Evolutionary conservation across 2,113 vertebrate species (phyloP), one percentile per base, ranked within the genome.

Genomic region (Elachura formosa): DNA sequence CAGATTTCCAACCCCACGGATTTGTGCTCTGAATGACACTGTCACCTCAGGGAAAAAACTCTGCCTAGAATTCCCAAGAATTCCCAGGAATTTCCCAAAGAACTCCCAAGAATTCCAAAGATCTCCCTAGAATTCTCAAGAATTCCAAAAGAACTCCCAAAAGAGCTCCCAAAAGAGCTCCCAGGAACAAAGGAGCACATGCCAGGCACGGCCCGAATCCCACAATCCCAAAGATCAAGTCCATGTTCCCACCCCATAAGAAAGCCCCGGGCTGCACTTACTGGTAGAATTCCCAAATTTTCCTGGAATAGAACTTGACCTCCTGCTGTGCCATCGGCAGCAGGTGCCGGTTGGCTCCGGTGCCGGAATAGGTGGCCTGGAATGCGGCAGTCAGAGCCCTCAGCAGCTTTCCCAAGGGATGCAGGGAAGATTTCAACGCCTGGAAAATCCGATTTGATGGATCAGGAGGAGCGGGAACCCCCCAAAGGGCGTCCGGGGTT

Each of bases 321-420:
- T 98, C 98, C 29, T 97, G 97, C 93, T 98, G 98, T 2, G 98
- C 98, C 97, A 98, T 96, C 6, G 9, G 77, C 95, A 98, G 96
- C 43, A 98, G 96, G 84, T 98, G 98, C 55, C 98, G 97, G 66
- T 94, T 98, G 84, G 98, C 97, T 4, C 98, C 98, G 0, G 97
- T 58, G 5, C 98, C 98, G 1, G 96, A 82, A 6, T 97, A 98
- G 0, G 98, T 97, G 18, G 98, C 98, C 93, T 98, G 98, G 82
- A 98, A 98, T 24, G 96, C 97, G 56, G 95, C 59, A 4, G 40
- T 88, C 80, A 98, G 67, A 2, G 72, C 95, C 71, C 74, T 78
- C 26, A 98, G 91, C 26, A 98, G 93, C 94, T 97, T 98, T 8
- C 98, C 98, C 84, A 98, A 72, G 0, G 98, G 98, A 43, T 98